phyloP scores from a whole-genome alignment of 2,888 invertebrate species.

The Caenorhabditis sp. region DNA sequence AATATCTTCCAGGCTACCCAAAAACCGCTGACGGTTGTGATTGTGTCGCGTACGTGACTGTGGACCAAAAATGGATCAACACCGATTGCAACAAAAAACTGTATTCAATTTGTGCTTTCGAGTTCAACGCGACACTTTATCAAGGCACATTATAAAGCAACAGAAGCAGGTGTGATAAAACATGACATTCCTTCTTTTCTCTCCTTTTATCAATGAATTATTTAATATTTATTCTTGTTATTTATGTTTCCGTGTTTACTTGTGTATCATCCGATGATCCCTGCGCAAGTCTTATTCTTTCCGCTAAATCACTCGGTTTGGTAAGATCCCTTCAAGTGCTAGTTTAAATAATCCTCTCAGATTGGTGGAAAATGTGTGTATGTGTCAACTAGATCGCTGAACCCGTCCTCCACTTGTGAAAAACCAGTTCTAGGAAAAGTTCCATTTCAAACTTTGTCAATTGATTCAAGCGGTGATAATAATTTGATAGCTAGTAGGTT shows the following conservation, averaged over 20 bases:
- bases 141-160: background rate
- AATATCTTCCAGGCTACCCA: conserved; percentile 18
- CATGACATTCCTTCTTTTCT: background rate
- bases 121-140: background rate
- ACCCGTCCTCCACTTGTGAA: background rate
- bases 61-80: conserved; percentile 30
- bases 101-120: conserved; percentile 27
- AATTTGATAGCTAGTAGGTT: background rate
- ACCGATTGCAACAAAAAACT: conserved; percentile 32
- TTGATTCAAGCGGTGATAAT: background rate
- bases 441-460: background rate
- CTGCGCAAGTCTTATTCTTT: background rate
- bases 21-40: conserved; percentile 33
- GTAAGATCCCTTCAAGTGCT: too few relatives aligned
- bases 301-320: background rate
- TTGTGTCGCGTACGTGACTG: conserved; percentile 29
- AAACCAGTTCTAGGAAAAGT: background rate
- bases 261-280: background rate
- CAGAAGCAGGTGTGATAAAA: background rate
- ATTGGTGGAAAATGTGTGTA: background rate
- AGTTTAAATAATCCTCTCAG: too few relatives aligned
- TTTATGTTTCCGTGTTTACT: background rate
- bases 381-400: background rate
- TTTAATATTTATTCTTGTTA: background rate
- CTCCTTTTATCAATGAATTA: too few relatives aligned